Conservation (phyloP, 1,140 invertebrate species). For the Lucilia sericata region DNA sequence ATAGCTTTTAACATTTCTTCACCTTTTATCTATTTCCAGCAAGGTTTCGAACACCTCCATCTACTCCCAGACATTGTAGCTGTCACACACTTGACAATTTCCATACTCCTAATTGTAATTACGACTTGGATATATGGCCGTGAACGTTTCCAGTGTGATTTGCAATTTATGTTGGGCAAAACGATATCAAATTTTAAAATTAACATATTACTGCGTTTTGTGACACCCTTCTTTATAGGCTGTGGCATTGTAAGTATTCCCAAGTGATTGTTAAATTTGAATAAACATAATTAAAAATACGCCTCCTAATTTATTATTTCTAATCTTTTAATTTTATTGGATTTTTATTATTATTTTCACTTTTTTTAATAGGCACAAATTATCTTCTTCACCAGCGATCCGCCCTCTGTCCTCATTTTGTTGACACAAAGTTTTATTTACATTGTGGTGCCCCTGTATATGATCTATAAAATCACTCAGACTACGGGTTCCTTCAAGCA, state of each 20-base stretch:
- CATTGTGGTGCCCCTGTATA: slow-evolving; percentile 55
- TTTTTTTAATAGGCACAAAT: neutral
- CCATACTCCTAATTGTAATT: slow-evolving; percentile 77
- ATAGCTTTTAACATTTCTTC: too few species aligned
- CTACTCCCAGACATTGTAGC: slow-evolving; percentile 75
- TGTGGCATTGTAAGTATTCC: slow-evolving; percentile 52
- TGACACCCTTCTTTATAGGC: slow-evolving; percentile 58
- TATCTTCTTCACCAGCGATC: slow-evolving; percentile 7
- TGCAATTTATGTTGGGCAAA: slow-evolving; percentile 84
- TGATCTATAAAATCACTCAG: slow-evolving; percentile 58
- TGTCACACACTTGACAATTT: slow-evolving; percentile 79
- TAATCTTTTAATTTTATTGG: neutral
- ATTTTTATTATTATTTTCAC: neutral
- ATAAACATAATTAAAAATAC: neutral
- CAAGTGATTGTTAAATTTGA: neutral
- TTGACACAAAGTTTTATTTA: slow-evolving; percentile 57
- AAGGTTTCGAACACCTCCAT: slow-evolving; percentile 57
- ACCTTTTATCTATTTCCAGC: slow-evolving; percentile 48
- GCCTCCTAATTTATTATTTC: neutral
- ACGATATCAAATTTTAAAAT: slow-evolving; percentile 71
- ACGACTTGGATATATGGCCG: slow-evolving; percentile 83
- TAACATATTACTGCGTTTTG: slow-evolving; percentile 57
- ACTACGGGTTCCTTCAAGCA: slow-evolving; percentile 56
- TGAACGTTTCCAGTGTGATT: slow-evolving; percentile 77
- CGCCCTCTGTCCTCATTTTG: slow-evolving; percentile 50